A percentile compares a stretch with the other conserved stretches of the same genome.
Evolutionary conservation across 2,797 vertebrate genomes (phyloP).

Genomic region (Melanotaenia nigrans): DNA sequence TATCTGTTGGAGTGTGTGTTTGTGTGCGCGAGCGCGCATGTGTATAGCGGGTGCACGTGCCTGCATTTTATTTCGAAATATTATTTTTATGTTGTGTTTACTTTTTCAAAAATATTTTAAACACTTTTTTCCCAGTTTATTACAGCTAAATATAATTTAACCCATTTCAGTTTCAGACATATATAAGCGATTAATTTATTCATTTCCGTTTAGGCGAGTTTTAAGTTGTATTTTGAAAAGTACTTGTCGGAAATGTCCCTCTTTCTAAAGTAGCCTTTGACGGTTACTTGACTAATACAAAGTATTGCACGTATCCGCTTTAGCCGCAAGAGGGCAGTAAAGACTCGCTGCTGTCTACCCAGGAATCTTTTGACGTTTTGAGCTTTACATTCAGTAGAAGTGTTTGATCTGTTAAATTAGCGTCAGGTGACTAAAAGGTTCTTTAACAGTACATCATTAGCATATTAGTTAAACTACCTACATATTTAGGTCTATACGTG

Average conservation of each 20-base stretch:
- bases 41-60: too few relatives aligned
- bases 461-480: too few relatives aligned
- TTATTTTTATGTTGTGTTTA: too few relatives aligned
- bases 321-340: slow-evolving; percentile 7
- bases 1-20: too few relatives aligned
- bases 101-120: not conserved
- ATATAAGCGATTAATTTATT: not conserved
- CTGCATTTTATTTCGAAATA: too few relatives aligned
- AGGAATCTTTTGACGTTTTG: too few relatives aligned
- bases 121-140: not conserved
- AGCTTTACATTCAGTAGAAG: too few relatives aligned
- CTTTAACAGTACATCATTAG: too few relatives aligned
- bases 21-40: too few relatives aligned
- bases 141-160: not conserved
- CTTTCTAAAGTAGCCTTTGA: not conserved
- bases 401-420: too few relatives aligned
- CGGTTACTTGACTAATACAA: not conserved
- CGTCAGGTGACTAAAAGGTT: too few relatives aligned
- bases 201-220: not conserved
- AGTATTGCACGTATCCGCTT: not conserved
- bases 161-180: not conserved
- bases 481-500: too few relatives aligned
- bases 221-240: slow-evolving; percentile 7
- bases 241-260: not conserved
- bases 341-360: not conserved